Evolutionary conservation across 2,113 vertebrate genomes (phyloP).

Genomic region (Tychaedon coryphoeus): DNA sequence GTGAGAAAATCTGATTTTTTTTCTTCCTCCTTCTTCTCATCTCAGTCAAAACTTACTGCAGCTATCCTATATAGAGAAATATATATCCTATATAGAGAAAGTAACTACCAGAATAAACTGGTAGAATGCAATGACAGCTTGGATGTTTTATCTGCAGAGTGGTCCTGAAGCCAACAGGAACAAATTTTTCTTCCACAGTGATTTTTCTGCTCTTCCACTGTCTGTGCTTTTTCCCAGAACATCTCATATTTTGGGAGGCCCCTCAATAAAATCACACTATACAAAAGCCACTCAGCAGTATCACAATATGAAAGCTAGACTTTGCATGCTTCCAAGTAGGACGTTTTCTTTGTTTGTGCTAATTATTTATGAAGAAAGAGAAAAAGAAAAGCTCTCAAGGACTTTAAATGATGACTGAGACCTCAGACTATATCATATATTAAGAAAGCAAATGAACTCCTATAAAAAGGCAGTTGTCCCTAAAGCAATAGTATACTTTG

Average conservation of each 20-base stretch:
- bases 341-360: background rate
- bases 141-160: background rate
- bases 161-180: background rate
- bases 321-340: background rate
- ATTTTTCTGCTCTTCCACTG: background rate
- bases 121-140: background rate
- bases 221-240: fast-evolving
- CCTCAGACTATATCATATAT: background rate
- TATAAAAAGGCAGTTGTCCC: background rate
- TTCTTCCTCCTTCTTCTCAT: background rate
- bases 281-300: background rate
- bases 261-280: background rate
- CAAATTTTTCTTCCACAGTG: fast-evolving
- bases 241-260: background rate
- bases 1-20: background rate
- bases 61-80: background rate
- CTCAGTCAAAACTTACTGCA: background rate
- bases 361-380: background rate
- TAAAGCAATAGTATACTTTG: background rate
- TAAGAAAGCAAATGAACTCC: background rate
- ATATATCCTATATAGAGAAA: background rate
- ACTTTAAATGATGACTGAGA: background rate
- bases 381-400: background rate
- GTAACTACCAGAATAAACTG: background rate
- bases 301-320: background rate